Percentiles rank a stretch among this genome's conserved stretches.
These are phyloP conservation scores for Hydrozoanthus gracilis DNA, from an alignment of 92 coral and sea anemone species.

Conservation along the genomic window DNA sequence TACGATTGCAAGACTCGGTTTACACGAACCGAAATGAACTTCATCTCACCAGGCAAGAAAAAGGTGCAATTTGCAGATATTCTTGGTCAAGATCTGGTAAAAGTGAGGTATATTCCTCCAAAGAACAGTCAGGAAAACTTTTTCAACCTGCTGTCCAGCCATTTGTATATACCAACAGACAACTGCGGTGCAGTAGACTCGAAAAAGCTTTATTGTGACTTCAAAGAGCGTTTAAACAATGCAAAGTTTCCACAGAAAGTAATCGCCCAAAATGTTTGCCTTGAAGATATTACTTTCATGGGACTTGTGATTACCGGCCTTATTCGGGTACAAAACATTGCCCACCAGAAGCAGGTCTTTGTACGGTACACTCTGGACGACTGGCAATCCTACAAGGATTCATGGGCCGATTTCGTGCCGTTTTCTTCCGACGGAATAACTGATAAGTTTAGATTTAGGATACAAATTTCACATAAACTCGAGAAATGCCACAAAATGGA, in stretches of 20 bases:
- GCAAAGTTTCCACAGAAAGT: conserved; percentile 63
- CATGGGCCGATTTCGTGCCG: conserved; percentile 89
- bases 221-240: conserved; percentile 72
- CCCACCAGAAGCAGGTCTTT: conserved; percentile 78
- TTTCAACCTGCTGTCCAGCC: neutral
- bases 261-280: conserved; percentile 70
- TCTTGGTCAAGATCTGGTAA: conserved; percentile 86
- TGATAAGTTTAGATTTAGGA: conserved; percentile 85
- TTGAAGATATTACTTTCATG: conserved; percentile 84
- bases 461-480: conserved; percentile 52
- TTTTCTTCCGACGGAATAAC: conserved; percentile 75
- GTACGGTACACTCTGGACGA: conserved; percentile 76
- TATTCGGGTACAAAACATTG: conserved; percentile 80
- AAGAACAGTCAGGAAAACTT: conserved; percentile 87
- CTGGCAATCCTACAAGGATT: conserved; percentile 72
- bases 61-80: conserved; percentile 95
- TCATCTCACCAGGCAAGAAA: conserved; percentile 44
- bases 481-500: conserved; percentile 61
- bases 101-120: conserved; percentile 87
- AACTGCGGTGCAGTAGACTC: neutral
- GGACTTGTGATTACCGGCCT: conserved; percentile 88
- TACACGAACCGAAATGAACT: conserved; percentile 5
- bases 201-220: conserved; percentile 41
- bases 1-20: neutral
- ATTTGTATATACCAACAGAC: neutral